Evolutionary conservation across 2,113 vertebrate genomes (phyloP), one percentile per base, ranked within the genome.

Genomic region (Syrmaticus mikado): DNA sequence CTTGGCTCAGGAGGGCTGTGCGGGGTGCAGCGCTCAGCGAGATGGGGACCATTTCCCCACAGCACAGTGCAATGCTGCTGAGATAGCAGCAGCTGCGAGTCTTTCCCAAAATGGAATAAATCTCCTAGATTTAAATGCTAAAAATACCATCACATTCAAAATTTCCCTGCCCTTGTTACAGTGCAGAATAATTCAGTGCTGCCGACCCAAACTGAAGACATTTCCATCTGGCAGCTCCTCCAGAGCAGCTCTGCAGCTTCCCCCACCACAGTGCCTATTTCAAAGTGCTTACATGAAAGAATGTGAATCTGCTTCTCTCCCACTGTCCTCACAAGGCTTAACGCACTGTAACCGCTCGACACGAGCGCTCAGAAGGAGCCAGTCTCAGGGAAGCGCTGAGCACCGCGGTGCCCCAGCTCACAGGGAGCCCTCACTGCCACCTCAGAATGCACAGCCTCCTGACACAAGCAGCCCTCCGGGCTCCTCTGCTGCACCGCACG

Each of bases 101-200:
- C 64, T 79, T 84, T 71, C 79, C 84, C 74, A 62, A 12, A 90
- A 91, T 41, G 78, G 84, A 94, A 62, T 17, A 89, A n/a, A 32
- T 65, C 81, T 48, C 66, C 86, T 53, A 86, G 84, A 89, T 16
- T 58, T 60, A 85, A 76, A 34, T 32, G 78, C 91, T 92, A 89
- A 87, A 92, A 90, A 89, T 95, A 94, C 66, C 34, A 36, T 32
- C 88, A 89, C 83, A 46, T 53, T 75, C 86, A 75, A 89, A 78
- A 89, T 57, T 80, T 78, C 83, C 22, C 80, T 95, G 93, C 81
- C 77, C 74, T 82, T 68, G 65, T 81, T 92, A 78, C 38, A 88
- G 76, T 65, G 82, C 61, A 74, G 74, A 94, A 85, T 72, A 86
- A 58, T 57, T 68, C 64, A 2, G 2, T 57, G 71, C 77, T 79